Percentiles rank a stretch among this genome's conserved stretches.
Evolutionary conservation across 2,797 vertebrate species (phyloP).

Genomic region (Gadopsis marmoratus): DNA sequence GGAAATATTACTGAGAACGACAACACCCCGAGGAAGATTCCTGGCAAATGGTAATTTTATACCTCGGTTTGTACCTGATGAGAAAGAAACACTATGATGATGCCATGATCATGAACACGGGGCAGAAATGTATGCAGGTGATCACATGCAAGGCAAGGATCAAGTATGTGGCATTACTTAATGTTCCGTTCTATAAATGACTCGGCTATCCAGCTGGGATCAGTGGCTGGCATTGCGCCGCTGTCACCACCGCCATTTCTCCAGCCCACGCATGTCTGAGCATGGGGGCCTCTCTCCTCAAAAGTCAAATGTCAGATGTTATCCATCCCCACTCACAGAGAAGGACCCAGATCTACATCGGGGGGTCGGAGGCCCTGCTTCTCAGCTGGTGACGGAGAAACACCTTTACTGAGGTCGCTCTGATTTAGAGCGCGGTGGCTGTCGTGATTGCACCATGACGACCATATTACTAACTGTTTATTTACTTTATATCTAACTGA

Average conservation of each 20-base stretch:
- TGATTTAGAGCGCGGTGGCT: slow-evolving; percentile 31
- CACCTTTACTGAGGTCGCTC: slow-evolving; percentile 61
- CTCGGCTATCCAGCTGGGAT: slow-evolving; percentile 77
- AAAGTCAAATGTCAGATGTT: slow-evolving; percentile 87
- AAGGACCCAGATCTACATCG: slow-evolving; percentile 55
- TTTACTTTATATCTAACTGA: slow-evolving; percentile 29
- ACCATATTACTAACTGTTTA: slow-evolving; percentile 40
- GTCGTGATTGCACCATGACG: slow-evolving; percentile 47
- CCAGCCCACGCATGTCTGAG: slow-evolving; percentile 68
- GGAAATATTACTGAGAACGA: slow-evolving; percentile 33
- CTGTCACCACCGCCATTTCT: slow-evolving; percentile 67
- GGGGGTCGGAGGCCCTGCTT: slow-evolving; percentile 64
- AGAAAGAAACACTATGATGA: neutral
- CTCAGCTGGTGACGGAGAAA: slow-evolving; percentile 65
- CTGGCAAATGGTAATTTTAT: slow-evolving; percentile 14
- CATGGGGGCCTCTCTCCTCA: slow-evolving; percentile 72
- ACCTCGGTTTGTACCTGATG: neutral
- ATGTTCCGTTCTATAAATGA: slow-evolving; percentile 85
- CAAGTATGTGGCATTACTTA: slow-evolving; percentile 73
- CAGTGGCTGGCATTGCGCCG: slow-evolving; percentile 70
- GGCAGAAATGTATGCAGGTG: slow-evolving; percentile 60
- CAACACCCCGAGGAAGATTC: slow-evolving; percentile 22
- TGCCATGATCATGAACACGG: slow-evolving; percentile 17
- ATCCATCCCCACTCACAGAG: slow-evolving; percentile 71
- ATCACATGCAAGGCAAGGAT: slow-evolving; percentile 57